Evolutionary conservation across 2,113 vertebrate species (phyloP), one percentile per base, ranked within the genome.

Genomic region (Lates calcarifer): DNA sequence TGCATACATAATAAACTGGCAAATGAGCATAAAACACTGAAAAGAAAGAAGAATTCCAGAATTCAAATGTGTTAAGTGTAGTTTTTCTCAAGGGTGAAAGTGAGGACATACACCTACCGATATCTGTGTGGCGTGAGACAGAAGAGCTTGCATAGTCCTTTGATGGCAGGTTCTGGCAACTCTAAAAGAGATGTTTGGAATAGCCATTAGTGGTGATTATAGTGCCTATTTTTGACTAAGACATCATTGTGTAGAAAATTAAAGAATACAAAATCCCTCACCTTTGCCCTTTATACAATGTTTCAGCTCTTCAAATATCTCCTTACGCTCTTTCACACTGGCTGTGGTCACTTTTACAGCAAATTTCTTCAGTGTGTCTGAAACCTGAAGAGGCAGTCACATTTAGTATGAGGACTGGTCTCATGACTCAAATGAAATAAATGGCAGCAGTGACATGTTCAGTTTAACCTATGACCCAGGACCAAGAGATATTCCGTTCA

Each of bases 121-220:
- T 99, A 99, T 89, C 98, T 97, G 93, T 99, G 97, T 79, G 98
- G 94, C 8, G 98, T 98, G 82, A 99, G 94, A 92, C 97, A 99
- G 94, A 99, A 98, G 58, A 99, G 95, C 77, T 97, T 99, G 94
- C 98, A 99, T 43, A 99, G 94, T 51, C 97, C 98, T 93, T 97
- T 99, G 76, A 99, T 95, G 22, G 96, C 96, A 45, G 95, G 95
- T 88, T 99, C 98, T 20, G 98, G 98, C 81, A 95, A 87, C 47
- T 89, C 95, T 96, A 45, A 77, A 72, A 62, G 39, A 33, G 0
- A 86, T 2, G n/a, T 47, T 13, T 24, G 45, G 13, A 76, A 65
- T 9, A 49, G 24, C 2, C 3, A 18, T 82, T 39, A 75, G 37
- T 4, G 15, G 3, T 39, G 4, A 20, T 12, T 12, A 8, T 6